Percentiles rank a stretch among this genome's conserved stretches.
Evolutionary conservation across 2,888 invertebrate genomes (phyloP).

Genomic region (Lithosia quadra): DNA sequence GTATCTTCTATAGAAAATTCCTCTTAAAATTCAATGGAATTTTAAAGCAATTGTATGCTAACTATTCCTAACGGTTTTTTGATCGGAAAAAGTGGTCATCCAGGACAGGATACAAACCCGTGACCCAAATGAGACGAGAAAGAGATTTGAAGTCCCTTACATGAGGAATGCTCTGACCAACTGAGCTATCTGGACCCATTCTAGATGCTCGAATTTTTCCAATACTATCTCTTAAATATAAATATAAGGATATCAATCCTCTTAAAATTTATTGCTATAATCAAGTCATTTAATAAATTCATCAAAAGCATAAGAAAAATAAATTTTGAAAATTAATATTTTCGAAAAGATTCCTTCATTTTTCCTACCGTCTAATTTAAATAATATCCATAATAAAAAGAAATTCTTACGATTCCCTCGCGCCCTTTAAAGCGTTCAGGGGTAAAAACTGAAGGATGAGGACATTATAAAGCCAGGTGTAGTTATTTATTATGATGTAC

Average conservation of each 20-base stretch:
- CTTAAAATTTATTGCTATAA: neutral
- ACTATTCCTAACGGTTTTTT: too few species aligned
- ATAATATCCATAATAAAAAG: slow-evolving; percentile 53
- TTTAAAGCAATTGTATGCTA: too few species aligned
- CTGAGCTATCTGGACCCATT: too few species aligned
- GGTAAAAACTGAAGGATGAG: slow-evolving; percentile 37
- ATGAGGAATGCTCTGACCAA: too few species aligned
- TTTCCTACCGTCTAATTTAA: slow-evolving; percentile 52
- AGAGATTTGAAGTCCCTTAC: too few species aligned
- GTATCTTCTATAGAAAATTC: neutral
- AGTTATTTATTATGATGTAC: slow-evolving; percentile 24
- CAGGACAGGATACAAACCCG: too few species aligned
- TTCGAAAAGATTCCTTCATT: slow-evolving; percentile 27
- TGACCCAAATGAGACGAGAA: too few species aligned
- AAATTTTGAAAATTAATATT: slow-evolving; percentile 28
- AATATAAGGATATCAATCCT: too few species aligned
- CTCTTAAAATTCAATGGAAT: too few species aligned
- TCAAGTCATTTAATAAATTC: slow-evolving; percentile 17
- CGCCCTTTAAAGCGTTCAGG: slow-evolving; percentile 44
- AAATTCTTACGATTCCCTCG: slow-evolving; percentile 50
- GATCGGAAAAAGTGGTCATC: too few species aligned
- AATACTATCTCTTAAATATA: too few species aligned
- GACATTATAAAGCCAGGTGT: slow-evolving; percentile 32
- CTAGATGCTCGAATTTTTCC: too few species aligned
- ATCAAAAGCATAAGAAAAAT: slow-evolving; percentile 19